Evolutionary conservation across 2,888 invertebrate species (phyloP), one percentile per base, ranked within the genome.

Genomic region (Ophion ellenae): DNA sequence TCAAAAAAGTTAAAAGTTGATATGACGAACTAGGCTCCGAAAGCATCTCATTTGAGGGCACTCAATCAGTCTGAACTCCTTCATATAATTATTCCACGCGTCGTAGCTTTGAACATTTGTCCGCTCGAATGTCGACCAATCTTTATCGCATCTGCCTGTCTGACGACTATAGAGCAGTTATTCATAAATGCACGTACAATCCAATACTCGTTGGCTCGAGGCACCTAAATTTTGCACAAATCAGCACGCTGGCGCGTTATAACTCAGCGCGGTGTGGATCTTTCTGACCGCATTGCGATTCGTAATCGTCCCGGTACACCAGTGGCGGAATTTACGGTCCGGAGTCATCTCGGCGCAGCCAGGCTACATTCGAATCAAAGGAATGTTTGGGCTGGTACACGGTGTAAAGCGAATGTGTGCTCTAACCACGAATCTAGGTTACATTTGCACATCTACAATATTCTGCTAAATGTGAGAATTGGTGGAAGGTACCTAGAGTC

Each of bases 381-480:
- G 69, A 66, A 80, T 66, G 80, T 80, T 63, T 77, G 66, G 76
- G 59, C 64, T 69, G 64, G 64, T 64, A 45, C 63, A 69, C 17
- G 63, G 61, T 20, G 73, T 63, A 59, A 61, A 32, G 71, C 57
- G 75, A 80, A 80, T 76, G 84, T 84, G 84, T 80, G 84, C 59
- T 74, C 63, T 76, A 84, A 76, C 80, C 71, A 63, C 73, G 73
- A 81, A 81, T 84, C 81, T 77, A 73, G 80, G 80, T 63, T 77
- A 84, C 84, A 77, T 74, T 83, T 79, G 63, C 71, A 61, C 81
- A 71, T 71, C 47, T 84, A 77, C 84, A 67, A 77, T 81, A 84
- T 73, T 79, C 61, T 79, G 45, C 36, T 81, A 71, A 77, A 71
- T 36, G 77, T n/a, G 45, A 76, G 81, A 66, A 75, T 84, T 67